phyloP scores from a whole-genome alignment of 2,113 vertebrate species.

The Mormyrus iriodes region DNA sequence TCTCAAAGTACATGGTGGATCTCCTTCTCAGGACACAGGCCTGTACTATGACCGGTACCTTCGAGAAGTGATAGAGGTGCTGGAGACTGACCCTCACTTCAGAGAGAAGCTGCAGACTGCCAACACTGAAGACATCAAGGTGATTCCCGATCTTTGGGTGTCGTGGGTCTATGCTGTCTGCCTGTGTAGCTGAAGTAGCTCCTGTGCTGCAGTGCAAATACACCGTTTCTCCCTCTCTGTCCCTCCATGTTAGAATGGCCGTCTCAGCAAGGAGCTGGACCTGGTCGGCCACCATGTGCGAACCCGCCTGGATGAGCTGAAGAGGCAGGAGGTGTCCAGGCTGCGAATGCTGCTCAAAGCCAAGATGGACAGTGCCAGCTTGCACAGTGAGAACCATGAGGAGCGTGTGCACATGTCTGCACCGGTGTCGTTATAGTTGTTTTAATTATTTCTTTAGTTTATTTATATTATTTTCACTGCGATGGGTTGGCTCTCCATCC shows the following conservation, averaged over 20 bases:
- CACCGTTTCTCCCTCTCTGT: neutral
- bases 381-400: conserved; percentile 60
- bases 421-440: neutral
- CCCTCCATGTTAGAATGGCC: conserved; percentile 64
- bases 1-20: neutral
- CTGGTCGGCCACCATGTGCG: conserved; percentile 80
- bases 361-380: conserved; percentile 79
- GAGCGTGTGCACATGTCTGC: conserved; percentile 16
- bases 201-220: neutral
- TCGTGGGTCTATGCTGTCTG: neutral
- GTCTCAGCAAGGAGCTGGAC: conserved; percentile 82
- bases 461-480: neutral
- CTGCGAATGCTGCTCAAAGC: conserved; percentile 85
- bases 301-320: conserved; percentile 82
- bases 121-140: conserved; percentile 86
- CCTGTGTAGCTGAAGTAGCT: neutral
- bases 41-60: conserved; percentile 85
- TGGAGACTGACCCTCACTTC: conserved; percentile 86
- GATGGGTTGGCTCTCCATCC: too few species aligned
- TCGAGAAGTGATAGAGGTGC: conserved; percentile 80
- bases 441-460: neutral
- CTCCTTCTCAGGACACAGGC: conserved; percentile 71
- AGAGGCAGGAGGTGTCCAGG: conserved; percentile 82
- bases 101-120: conserved; percentile 83
- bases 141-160: conserved; percentile 27